A percentile compares a stretch with the other conserved stretches of the same genome.
Evolutionary conservation across 2,113 vertebrate genomes (phyloP).

Genomic region (Uria lomvia): DNA sequence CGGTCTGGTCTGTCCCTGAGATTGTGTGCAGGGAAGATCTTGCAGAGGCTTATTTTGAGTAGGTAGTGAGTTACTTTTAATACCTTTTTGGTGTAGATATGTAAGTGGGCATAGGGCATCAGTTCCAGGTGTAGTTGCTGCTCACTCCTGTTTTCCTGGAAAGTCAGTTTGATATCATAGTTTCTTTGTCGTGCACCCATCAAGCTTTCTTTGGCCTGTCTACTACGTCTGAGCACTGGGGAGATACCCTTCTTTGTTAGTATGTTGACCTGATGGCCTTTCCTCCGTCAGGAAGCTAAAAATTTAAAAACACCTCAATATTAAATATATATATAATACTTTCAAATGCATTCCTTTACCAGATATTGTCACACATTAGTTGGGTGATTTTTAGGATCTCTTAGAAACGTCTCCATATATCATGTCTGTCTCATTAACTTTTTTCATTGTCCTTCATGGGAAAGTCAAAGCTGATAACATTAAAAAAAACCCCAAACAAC

Average conservation of each 20-base stretch:
- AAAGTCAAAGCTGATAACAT: neutral
- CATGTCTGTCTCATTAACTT: neutral
- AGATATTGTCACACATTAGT: neutral
- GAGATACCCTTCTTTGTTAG: neutral
- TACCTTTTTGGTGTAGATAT: neutral
- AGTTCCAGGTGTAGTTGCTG: neutral
- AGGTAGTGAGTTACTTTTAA: neutral
- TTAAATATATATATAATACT: neutral
- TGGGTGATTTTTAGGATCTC: neutral
- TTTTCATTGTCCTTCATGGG: neutral
- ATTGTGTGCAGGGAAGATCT: neutral
- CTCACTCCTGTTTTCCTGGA: neutral
- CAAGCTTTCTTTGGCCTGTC: neutral
- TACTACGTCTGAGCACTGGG: neutral
- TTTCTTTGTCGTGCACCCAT: neutral
- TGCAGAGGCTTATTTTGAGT: neutral
- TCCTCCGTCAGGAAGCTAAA: neutral
- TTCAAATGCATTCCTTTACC: neutral
- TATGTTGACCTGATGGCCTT: neutral
- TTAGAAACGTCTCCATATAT: neutral
- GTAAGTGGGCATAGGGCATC: neutral
- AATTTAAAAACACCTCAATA: neutral
- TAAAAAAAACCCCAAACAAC: neutral
- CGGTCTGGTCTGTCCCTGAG: neutral
- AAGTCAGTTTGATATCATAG: neutral